These are phyloP conservation scores for Perca flavescens DNA, from an alignment of 2,113 vertebrate species.

Conservation along the genomic window DNA sequence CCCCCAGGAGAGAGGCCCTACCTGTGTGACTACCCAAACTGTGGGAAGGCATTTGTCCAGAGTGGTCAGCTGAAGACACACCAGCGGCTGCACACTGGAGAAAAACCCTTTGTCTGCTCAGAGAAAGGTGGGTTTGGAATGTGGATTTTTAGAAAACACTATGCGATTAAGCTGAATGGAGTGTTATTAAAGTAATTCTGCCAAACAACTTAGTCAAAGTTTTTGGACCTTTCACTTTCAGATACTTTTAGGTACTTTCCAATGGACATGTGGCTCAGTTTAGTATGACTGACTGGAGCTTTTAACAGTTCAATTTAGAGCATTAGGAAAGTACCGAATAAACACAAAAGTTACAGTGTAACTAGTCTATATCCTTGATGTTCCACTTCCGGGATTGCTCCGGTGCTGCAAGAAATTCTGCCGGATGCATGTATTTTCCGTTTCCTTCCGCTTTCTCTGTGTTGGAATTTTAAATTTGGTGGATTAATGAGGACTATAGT, in stretches of 20 bases:
- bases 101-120: conserved; percentile 98
- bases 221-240: not conserved
- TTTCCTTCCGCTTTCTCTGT: too few species aligned
- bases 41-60: conserved; percentile 98
- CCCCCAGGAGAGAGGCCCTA: conserved; percentile 94
- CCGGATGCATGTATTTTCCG: too few species aligned
- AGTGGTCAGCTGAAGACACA: conserved; percentile 99
- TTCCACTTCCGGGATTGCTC: too few species aligned
- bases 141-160: not conserved
- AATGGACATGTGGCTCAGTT: not conserved
- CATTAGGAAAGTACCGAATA: conserved; percentile 63
- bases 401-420: too few species aligned
- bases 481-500: too few species aligned
- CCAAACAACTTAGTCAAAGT: not conserved
- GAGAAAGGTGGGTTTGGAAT: conserved; percentile 88
- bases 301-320: not conserved
- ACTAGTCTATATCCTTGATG: too few species aligned
- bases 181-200: not conserved
- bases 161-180: not conserved
- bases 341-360: not conserved
- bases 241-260: conserved; percentile 52
- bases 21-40: conserved; percentile 96
- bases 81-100: conserved; percentile 97
- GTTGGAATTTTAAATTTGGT: too few species aligned
- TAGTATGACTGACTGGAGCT: not conserved